Percentiles rank a stretch among this genome's conserved stretches.
Evolutionary conservation across 1,140 invertebrate species (phyloP).

Genomic region (Bombus sylvicola): DNA sequence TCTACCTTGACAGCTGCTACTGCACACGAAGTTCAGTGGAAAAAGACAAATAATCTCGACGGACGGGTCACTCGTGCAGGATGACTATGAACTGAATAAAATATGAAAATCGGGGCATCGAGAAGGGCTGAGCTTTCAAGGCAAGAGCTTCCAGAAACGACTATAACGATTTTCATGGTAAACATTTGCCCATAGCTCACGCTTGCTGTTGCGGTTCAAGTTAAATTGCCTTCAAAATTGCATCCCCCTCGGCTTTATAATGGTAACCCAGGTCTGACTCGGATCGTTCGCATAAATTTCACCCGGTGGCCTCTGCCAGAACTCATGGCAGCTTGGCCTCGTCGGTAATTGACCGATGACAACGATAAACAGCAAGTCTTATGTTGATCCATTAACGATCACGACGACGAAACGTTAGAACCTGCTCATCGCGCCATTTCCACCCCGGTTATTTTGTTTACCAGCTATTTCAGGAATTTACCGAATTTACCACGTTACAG

Average conservation of each 20-base stretch:
- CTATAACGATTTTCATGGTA: constrained; percentile 66
- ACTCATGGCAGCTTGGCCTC: constrained; percentile 31
- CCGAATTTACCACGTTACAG: background rate
- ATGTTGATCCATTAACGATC: background rate
- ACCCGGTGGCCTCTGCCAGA: constrained; percentile 28
- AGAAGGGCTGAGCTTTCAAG: constrained; percentile 6
- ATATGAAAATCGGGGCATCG: constrained; percentile 6
- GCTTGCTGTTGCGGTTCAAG: constrained; percentile 64
- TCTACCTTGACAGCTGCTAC: background rate
- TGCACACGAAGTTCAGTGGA: background rate
- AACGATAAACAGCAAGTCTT: constrained; percentile 66
- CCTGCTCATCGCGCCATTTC: background rate
- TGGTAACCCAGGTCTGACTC: constrained; percentile 42
- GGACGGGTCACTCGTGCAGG: too few relatives aligned
- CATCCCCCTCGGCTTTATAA: constrained; percentile 49
- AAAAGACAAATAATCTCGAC: background rate
- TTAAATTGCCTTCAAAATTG: constrained; percentile 73
- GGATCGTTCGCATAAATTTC: constrained; percentile 62
- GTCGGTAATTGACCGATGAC: constrained; percentile 63
- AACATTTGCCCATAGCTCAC: constrained; percentile 64
- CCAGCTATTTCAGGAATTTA: background rate
- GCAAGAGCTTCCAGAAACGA: constrained; percentile 29
- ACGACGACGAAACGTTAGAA: background rate
- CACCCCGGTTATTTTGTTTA: too few relatives aligned
- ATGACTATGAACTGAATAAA: background rate